Evolutionary conservation across 2,888 invertebrate species (phyloP), one percentile per base, ranked within the genome.

Genomic region (Autographa pulchrina): DNA sequence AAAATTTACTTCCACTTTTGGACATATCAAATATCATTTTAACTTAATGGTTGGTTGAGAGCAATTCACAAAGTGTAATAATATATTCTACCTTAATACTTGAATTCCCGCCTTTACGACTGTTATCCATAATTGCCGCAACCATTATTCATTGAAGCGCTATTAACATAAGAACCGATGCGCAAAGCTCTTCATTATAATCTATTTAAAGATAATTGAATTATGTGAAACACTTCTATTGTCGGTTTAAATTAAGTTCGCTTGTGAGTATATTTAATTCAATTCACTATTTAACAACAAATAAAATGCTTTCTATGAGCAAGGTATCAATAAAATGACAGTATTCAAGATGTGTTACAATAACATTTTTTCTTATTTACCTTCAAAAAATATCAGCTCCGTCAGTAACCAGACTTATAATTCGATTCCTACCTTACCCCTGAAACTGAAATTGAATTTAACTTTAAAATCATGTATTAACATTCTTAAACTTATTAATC

Each of bases 401-500:
- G 14, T 43, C 43, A 43, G 14, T 16, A 43, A 3, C 9, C 3
- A 41, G 14, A 41, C 13, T 41, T 14, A 41, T 7, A 18, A 52
- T 52, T 18, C 52, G 8, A 18, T 52, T 52, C 0, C 3, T 18
- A 54, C 9, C 20, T 32, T 31, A 20, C 54, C 31, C 35, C 11
- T 18, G 7, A 3, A 69, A 65, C 43, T 14, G 1, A 62, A 74
- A 59, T 38, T 41, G 0, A n/a, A 68, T 60, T 65, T 18, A 0
- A 59, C 32, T 56, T 31, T 4, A 14, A 58, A 61, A 71, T 62
- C 60, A 63, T 67, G 62, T 20, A 20, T 62, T 75, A 41, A 62
- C 63, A 41, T 60, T 13, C 14, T 20, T 62, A 14, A 56, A 60
- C 52, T 66, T 71, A 77, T 63, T 32, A 77, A 54, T 77, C 54